Evolutionary conservation across 2,113 vertebrate species (phyloP).

Genomic region (Nipponia nippon): DNA sequence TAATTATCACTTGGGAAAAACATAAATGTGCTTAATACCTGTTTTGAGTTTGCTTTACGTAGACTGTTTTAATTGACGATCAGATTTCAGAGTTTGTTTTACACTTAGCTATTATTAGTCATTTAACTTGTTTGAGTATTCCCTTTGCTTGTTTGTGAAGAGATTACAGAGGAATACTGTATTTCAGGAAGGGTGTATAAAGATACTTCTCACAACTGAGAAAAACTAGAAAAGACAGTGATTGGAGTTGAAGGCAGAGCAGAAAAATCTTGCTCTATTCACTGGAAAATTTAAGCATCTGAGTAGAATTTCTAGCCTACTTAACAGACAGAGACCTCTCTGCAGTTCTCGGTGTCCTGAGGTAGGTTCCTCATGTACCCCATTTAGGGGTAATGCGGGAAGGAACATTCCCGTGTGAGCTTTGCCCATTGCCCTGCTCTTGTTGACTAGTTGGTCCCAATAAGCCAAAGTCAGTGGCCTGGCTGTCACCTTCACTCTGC

Average conservation of each 20-base stretch:
- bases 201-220: neutral
- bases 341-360: neutral
- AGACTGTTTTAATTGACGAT: neutral
- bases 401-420: accelerated
- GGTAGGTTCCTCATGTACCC: neutral
- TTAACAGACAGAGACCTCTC: neutral
- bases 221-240: neutral
- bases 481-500: neutral
- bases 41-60: neutral
- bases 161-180: neutral
- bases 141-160: neutral
- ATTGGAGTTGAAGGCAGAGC: neutral
- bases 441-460: neutral
- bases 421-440: neutral
- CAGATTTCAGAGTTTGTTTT: neutral
- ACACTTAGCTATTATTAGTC: neutral
- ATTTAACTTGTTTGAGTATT: neutral
- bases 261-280: neutral
- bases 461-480: neutral
- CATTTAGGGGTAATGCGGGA: neutral
- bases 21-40: neutral
- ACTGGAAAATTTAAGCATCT: neutral
- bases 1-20: neutral
- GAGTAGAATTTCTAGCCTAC: neutral
- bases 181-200: neutral